Conservation (phyloP, 2,113 vertebrate species). For the Cygnus atratus region DNA sequence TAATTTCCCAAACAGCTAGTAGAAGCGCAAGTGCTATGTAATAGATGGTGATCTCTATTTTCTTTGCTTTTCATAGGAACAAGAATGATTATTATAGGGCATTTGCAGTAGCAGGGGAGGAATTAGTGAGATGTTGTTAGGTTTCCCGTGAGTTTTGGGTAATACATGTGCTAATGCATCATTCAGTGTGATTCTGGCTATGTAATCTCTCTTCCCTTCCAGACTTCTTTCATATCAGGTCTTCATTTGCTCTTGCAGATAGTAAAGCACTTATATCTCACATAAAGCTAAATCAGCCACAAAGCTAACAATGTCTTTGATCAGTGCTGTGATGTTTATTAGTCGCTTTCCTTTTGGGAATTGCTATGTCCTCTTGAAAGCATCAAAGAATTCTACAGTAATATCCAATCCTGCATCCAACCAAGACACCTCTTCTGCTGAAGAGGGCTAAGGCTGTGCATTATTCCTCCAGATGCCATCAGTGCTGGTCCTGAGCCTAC, state of each 20-base stretch:
- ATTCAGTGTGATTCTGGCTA: neutral
- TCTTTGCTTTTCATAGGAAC: neutral
- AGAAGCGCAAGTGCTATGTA: neutral
- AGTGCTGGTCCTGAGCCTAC: neutral
- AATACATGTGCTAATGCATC: neutral
- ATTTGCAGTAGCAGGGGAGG: neutral
- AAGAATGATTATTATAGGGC: neutral
- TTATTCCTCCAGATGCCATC: neutral
- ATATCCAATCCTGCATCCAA: neutral
- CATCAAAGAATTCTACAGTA: neutral
- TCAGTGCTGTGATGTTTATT: constrained; percentile 3
- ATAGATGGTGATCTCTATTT: neutral
- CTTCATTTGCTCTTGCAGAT: neutral
- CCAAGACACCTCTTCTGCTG: neutral
- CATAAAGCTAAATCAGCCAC: neutral
- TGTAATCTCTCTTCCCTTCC: neutral
- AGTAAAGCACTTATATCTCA: neutral
- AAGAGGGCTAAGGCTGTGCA: neutral
- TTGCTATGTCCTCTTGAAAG: neutral
- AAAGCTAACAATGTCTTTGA: constrained; percentile 23
- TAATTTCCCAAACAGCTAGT: neutral
- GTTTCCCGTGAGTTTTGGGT: neutral
- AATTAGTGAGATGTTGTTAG: neutral
- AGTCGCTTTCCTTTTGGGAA: neutral
- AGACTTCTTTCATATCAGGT: neutral